A percentile compares a stretch with the other conserved stretches of the same genome.
Evolutionary conservation across 2,113 vertebrate genomes (phyloP).

Genomic region (Tychaedon coryphoeus): DNA sequence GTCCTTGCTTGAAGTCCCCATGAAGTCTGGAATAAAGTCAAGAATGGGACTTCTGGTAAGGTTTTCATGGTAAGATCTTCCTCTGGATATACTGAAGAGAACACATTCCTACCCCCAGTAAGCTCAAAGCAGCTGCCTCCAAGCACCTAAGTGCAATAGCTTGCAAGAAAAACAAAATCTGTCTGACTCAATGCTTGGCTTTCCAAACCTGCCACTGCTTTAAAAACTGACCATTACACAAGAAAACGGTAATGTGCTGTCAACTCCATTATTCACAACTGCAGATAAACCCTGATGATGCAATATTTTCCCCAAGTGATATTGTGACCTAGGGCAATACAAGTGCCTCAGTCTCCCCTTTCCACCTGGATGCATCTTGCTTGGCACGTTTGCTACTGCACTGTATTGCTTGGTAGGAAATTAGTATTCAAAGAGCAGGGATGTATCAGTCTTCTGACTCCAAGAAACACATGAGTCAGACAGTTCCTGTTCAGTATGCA

Average conservation of each 20-base stretch:
- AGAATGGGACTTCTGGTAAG: neutral
- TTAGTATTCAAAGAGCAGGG: neutral
- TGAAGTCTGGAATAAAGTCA: neutral
- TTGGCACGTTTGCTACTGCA: neutral
- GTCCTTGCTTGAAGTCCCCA: neutral
- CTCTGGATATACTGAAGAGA: neutral
- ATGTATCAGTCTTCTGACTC: neutral
- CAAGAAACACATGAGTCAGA: neutral
- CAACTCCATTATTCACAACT: neutral
- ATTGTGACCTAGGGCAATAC: neutral
- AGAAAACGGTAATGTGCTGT: neutral
- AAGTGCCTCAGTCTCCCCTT: neutral
- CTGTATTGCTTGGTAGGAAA: neutral
- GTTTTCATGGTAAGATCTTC: neutral
- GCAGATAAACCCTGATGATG: neutral
- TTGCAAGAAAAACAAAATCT: neutral
- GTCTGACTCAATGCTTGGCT: neutral
- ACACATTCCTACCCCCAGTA: neutral
- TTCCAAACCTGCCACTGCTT: neutral
- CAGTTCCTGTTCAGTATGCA: constrained; percentile 23
- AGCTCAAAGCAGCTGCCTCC: neutral
- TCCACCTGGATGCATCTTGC: neutral
- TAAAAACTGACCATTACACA: neutral
- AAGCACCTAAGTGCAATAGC: neutral
- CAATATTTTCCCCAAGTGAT: neutral